Conservation (phyloP, 2,797 vertebrate genomes). For the Lagocephalus sceleratus region DNA sequence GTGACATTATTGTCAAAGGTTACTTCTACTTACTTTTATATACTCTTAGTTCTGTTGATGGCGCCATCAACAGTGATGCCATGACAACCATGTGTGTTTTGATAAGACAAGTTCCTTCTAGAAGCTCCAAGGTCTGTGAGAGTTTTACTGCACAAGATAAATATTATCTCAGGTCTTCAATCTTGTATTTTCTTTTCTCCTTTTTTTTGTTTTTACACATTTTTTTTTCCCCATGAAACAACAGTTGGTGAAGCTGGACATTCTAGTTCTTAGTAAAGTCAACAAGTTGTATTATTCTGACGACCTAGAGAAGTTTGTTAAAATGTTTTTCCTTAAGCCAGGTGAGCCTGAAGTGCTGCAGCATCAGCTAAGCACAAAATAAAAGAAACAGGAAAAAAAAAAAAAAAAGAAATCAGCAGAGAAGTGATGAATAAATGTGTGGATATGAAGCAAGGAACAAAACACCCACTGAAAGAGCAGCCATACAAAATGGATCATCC, state of each 20-base stretch:
- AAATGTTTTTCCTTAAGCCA: neutral
- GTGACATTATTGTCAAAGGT: constrained; percentile 47
- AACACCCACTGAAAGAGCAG: constrained; percentile 10
- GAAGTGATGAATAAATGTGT: constrained; percentile 24
- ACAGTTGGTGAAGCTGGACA: constrained; percentile 23
- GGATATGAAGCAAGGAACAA: constrained; percentile 33
- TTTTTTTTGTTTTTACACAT: too few species aligned
- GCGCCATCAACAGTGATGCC: constrained; percentile 44
- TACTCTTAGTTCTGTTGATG: constrained; percentile 28
- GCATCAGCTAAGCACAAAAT: neutral
- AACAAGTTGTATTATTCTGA: constrained; percentile 4
- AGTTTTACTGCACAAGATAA: constrained; percentile 59
- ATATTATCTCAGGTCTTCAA: constrained; percentile 67
- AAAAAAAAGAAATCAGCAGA: constrained; percentile 30
- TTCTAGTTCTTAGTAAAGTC: constrained; percentile 21
- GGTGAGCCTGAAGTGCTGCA: neutral
- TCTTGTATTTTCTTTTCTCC: neutral
- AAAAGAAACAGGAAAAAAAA: neutral
- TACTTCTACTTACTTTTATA: constrained; percentile 46
- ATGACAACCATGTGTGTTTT: constrained; percentile 51
- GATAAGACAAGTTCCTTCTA: constrained; percentile 39
- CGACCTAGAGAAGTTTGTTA: too few species aligned
- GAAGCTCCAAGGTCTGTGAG: constrained; percentile 51
- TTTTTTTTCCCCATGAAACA: constrained; percentile 13
- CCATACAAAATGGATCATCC: constrained; percentile 34